Base-by-base conservation (phyloP, 1,140 invertebrate genomes). In the Zaprionus inermis region DNA sequence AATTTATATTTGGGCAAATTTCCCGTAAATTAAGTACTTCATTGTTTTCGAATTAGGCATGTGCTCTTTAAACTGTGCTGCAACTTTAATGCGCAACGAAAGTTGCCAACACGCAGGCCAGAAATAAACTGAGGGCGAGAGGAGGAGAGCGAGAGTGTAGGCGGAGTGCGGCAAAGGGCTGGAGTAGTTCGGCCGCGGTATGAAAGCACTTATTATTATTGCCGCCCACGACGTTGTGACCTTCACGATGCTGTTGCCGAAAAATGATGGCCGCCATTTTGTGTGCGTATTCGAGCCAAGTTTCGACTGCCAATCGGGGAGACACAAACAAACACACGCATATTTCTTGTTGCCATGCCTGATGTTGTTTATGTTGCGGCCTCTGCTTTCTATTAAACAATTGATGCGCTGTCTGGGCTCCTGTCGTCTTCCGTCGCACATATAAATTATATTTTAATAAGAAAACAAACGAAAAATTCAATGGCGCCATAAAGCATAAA, bases 391-490 rank as follows among this genome's bases (percentile, higher is more conserved):
- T 79, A 77, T 86, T 88, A 77, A 88, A 75, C 84, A 88, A 83
- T 88, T 86, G 83, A 83, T 81, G 81, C 78, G 69, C 71, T 76
- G 67, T 59, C 58, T 67, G 64, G n/a, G 54, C 54, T 36, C 28
- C 38, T 71, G 72, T 63, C 20, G 22, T 38, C 36, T 54, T 24
- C 46, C 79, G 76, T 76, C 79, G 59, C 77, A 83, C 75, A 89
- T 81, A 89, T 89, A 89, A 89, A 89, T 89, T 89, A 89, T 89
- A 81, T 89, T 89, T 89, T 89, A 89, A 89, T 89, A 89, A 89
- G 84, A 89, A 89, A 89, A 76, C 84, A 84, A 89, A 84, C 81
- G 80, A 89, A 89, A 80, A 89, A 89, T 84, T 89, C 84, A 84
- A 89, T 89, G 85, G 85, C 84, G 78, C 85, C 84, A 89, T 89